Evolutionary conservation across 2,888 invertebrate species (phyloP), one percentile per base, ranked within the genome.

Genomic region (Drosophila trichaetosa): DNA sequence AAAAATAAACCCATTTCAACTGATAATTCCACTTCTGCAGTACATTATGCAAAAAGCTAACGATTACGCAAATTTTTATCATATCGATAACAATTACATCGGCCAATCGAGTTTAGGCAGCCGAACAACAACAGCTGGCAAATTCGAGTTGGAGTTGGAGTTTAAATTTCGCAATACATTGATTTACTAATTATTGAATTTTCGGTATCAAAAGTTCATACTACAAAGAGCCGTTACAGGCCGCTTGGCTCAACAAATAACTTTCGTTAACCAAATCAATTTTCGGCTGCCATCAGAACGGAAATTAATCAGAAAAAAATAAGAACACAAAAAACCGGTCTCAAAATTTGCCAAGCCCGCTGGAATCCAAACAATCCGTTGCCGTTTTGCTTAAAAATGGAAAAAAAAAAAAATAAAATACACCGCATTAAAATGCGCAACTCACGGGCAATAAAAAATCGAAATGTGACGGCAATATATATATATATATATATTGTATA

Each of bases 241-340:
- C n/a, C n/a, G n/a, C 24, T 46, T 24, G 46, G 16, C 46, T 8
- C 24, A 46, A 24, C 0, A 54, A 33, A 49, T 11, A 57, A 31
- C 46, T 63, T 53, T 58, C 29, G 36, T 33, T 72, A 24, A 21
- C 10, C 21, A 11, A 63, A 60, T 68, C 74, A 48, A 54, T 71
- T 63, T 75, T 66, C 18, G 53, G 42, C 51, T 53, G 59, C 36
- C 52, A 59, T 60, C 63, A 34, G 61, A 76, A 72, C 59, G 51
- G 42, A 63, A 73, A 77, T 66, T 69, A 34, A 63, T 73, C 57
- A 69, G 29, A 33, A 74, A 38, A 6, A 38, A 27, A 18, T 11
- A n/a, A 52, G 1, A 8, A 7, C 46, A 21, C 10, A 24, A 60
- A 64, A 69, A 77, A 74, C 78, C 58, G 49, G 75, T 78, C 58